These are phyloP conservation scores for Anthophora plumipes DNA, from an alignment of 2,888 invertebrate genomes.

Conservation along the genomic window DNA sequence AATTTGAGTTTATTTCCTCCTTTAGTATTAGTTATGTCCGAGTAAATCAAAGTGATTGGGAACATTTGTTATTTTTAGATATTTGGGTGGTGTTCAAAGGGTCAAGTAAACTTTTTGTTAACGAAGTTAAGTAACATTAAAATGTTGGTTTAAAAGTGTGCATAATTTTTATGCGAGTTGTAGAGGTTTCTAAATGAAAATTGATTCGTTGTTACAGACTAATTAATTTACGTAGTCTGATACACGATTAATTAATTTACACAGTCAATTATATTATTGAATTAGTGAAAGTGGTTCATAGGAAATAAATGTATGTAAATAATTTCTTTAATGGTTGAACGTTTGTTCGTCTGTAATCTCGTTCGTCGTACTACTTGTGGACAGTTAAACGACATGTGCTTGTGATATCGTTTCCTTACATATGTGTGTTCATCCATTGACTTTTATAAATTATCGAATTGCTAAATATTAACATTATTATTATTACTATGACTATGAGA, in stretches of 20 bases:
- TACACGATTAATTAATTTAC: constrained; percentile 13
- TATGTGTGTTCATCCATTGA: background rate
- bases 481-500: background rate
- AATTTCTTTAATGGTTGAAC: background rate
- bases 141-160: background rate
- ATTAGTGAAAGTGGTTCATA: constrained; percentile 26
- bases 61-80: background rate
- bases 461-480: background rate
- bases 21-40: background rate
- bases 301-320: background rate
- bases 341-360: constrained; percentile 11
- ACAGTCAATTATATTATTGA: background rate
- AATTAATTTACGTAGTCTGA: background rate
- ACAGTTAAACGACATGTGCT: constrained; percentile 7
- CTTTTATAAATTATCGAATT: constrained; percentile 2
- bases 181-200: background rate
- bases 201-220: constrained; percentile 4
- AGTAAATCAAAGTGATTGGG: background rate
- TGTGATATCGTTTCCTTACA: background rate
- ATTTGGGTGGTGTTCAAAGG: constrained; percentile 20
- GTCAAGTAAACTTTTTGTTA: background rate
- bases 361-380: background rate
- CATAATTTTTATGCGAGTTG: background rate
- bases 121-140: background rate
- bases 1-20: background rate